Percentiles rank a stretch among this genome's conserved stretches.
phyloP scores from a whole-genome alignment of 2,888 invertebrate genomes.

The Synanthedon andrenaeformis region DNA sequence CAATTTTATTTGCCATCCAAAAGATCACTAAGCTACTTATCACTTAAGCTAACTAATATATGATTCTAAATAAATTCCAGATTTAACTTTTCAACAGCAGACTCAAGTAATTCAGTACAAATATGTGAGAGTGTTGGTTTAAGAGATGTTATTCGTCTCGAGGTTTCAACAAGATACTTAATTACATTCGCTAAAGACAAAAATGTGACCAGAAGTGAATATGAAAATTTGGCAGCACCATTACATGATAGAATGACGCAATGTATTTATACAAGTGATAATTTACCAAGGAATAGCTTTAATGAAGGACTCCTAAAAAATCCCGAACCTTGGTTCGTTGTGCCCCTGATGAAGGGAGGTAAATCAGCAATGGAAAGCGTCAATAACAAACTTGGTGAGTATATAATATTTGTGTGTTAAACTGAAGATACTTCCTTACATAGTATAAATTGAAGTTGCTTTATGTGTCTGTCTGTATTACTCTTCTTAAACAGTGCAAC shows the following conservation, averaged over 20 bases:
- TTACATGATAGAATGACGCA: slow-evolving; percentile 95
- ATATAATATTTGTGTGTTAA: background rate
- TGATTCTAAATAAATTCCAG: slow-evolving; percentile 47
- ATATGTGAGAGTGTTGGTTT: slow-evolving; percentile 90
- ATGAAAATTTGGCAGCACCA: slow-evolving; percentile 65
- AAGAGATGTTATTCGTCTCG: slow-evolving; percentile 80
- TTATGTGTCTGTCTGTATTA: too few species aligned
- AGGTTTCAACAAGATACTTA: slow-evolving; percentile 83
- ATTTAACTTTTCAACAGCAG: slow-evolving; percentile 94
- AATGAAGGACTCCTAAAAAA: slow-evolving; percentile 74
- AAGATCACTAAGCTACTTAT: too few species aligned
- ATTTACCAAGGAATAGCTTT: slow-evolving; percentile 74
- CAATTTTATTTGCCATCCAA: too few species aligned
- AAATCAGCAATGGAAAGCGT: slow-evolving; percentile 84
- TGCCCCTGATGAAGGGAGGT: slow-evolving; percentile 85
- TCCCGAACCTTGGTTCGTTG: slow-evolving; percentile 82
- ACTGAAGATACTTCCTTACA: background rate
- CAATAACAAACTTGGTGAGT: slow-evolving; percentile 78
- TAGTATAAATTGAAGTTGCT: too few species aligned
- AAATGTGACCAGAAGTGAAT: slow-evolving; percentile 36
- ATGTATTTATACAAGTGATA: slow-evolving; percentile 80
- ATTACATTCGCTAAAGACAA: slow-evolving; percentile 59
- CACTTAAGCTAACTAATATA: too few species aligned
- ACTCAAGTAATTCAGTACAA: slow-evolving; percentile 95
- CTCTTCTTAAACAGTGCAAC: too few species aligned